Percentiles rank a stretch among this genome's conserved stretches.
Evolutionary conservation across 2,888 invertebrate genomes (phyloP).

Genomic region (Carcina quercana): DNA sequence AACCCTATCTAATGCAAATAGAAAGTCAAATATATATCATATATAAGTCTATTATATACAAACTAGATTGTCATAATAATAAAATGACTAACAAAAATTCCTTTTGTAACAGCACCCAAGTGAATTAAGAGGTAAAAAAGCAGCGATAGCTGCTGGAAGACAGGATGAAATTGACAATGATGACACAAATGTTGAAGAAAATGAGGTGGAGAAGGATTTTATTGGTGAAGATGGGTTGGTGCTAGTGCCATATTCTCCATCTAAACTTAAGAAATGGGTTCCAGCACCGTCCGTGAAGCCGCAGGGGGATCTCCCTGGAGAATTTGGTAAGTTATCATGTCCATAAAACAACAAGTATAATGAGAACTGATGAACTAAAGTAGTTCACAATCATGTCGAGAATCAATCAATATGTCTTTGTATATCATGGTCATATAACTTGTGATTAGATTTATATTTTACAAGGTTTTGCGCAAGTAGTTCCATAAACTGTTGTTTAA

Average conservation of each 20-base stretch:
- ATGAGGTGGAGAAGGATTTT: conserved; percentile 46
- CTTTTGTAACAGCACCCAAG: conserved; percentile 24
- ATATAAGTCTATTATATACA: too few species aligned
- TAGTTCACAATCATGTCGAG: too few species aligned
- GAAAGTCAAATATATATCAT: too few species aligned
- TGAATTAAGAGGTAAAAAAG: conserved; percentile 55
- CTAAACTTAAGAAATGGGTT: conserved; percentile 80
- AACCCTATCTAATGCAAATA: too few species aligned
- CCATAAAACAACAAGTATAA: too few species aligned
- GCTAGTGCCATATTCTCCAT: conserved; percentile 44
- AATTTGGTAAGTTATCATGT: conserved; percentile 90
- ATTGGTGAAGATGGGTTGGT: conserved; percentile 47
- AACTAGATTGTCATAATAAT: too few species aligned
- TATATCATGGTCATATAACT: too few species aligned
- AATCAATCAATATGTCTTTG: too few species aligned
- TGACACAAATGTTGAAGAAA: conserved; percentile 51
- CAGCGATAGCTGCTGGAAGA: conserved; percentile 60
- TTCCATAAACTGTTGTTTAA: too few species aligned
- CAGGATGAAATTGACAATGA: conserved; percentile 42
- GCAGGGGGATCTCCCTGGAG: conserved; percentile 82
- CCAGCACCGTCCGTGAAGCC: conserved; percentile 81
- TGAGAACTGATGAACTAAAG: too few species aligned
- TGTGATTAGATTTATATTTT: too few species aligned
- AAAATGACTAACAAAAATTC: not conserved
- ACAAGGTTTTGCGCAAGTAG: too few species aligned